Percentiles rank a stretch among this genome's conserved stretches.
Evolutionary conservation across 2,888 invertebrate species (phyloP).

Genomic region (Caradrina kadenii): DNA sequence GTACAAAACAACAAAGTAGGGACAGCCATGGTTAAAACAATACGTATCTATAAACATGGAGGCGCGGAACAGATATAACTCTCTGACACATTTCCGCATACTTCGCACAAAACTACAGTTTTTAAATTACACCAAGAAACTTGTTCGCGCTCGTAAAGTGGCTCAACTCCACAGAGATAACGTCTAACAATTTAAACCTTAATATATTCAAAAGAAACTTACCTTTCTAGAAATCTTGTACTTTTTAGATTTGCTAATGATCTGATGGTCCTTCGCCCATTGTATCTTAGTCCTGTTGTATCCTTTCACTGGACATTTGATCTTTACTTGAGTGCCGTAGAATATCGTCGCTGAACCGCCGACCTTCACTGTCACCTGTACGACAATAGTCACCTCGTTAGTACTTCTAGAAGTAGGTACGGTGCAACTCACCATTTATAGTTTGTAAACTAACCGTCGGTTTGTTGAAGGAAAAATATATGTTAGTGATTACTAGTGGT

Average conservation of each 20-base stretch:
- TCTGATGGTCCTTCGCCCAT: conserved; percentile 97
- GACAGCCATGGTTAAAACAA: not conserved
- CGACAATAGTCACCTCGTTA: not conserved
- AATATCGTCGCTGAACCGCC: conserved; percentile 97
- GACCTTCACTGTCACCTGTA: conserved; percentile 94
- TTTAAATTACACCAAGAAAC: not conserved
- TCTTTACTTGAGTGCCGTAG: conserved; percentile 97
- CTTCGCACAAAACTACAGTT: not conserved
- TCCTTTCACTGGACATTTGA: conserved; percentile 97
- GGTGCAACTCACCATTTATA: too few relatives aligned
- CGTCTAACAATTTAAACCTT: conserved; percentile 8
- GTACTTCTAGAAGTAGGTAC: too few relatives aligned
- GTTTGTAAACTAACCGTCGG: too few relatives aligned
- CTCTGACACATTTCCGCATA: conserved; percentile 23
- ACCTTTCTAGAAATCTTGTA: conserved; percentile 96
- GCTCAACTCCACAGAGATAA: conserved; percentile 1
- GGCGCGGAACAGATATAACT: not conserved
- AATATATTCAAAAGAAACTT: conserved; percentile 20
- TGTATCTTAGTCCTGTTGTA: conserved; percentile 95
- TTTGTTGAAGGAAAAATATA: too few relatives aligned
- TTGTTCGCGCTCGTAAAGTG: conserved; percentile 18
- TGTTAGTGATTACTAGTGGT: too few relatives aligned
- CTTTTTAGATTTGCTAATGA: conserved; percentile 94
- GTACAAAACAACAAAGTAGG: not conserved
- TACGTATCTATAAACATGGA: not conserved